Evolutionary conservation across 53 echinoderm and acorn worm genomes (phyloP).

Genomic region (Paracentrotus lividus): DNA sequence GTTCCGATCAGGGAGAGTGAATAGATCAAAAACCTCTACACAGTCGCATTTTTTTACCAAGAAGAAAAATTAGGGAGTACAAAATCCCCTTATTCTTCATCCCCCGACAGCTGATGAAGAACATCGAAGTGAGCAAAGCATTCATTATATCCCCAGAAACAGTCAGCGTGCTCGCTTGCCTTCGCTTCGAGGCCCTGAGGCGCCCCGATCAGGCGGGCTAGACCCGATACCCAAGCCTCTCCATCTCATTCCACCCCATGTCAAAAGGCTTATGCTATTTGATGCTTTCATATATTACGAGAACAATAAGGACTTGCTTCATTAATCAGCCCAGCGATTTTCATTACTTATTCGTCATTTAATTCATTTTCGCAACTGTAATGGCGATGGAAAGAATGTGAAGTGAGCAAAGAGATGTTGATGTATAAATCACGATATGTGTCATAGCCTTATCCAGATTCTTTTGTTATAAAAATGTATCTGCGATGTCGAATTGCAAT

Average conservation of each 20-base stretch:
- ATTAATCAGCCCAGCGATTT: conserved; percentile 36
- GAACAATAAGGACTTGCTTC: conserved; percentile 39
- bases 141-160: background rate
- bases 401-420: background rate
- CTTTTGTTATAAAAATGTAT: background rate
- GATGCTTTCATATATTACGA: background rate
- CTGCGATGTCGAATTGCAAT: background rate
- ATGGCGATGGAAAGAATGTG: background rate
- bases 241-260: conserved; percentile 13
- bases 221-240: background rate
- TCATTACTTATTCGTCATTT: conserved; percentile 21
- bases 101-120: background rate
- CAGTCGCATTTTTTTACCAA: background rate
- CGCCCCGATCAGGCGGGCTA: background rate
- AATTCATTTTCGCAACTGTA: conserved; percentile 27
- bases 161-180: background rate
- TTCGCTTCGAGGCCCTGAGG: conserved; percentile 37
- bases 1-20: background rate
- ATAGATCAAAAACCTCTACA: background rate
- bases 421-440: conserved; percentile 34
- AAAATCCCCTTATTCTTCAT: background rate
- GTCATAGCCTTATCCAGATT: background rate
- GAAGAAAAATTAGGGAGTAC: background rate
- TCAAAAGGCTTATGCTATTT: conserved; percentile 7
- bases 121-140: conserved; percentile 19